A percentile compares a stretch with the other conserved stretches of the same genome.
Conservation (phyloP, 2,797 vertebrate genomes). For the Melanotaenia parkinsoni region DNA sequence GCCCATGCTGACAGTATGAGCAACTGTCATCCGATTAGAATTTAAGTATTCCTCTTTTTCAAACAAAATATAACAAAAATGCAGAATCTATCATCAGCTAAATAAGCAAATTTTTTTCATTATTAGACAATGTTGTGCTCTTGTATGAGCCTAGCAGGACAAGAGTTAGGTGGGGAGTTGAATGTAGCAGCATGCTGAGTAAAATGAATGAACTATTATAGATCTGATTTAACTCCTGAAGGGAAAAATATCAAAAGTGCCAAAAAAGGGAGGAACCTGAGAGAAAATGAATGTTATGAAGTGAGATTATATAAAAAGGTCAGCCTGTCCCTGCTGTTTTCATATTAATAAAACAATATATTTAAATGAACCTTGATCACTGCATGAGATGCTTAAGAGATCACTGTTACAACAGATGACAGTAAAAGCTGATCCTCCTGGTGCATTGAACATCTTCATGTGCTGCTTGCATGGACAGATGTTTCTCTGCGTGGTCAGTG, state of each 20-base stretch:
- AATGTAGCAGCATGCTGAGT: neutral
- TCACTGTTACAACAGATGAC: neutral
- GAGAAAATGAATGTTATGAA: neutral
- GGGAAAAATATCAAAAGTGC: neutral
- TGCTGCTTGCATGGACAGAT: conserved; percentile 32
- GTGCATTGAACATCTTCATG: neutral
- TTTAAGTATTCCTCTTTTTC: conserved; percentile 20
- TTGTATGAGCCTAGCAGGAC: neutral
- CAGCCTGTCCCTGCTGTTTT: neutral
- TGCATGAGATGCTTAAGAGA: neutral
- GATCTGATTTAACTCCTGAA: neutral
- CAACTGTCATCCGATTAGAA: conserved; percentile 1
- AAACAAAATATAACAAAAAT: neutral
- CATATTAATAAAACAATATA: neutral
- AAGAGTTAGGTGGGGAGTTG: conserved; percentile 1
- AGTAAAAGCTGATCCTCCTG: conserved; percentile 8
- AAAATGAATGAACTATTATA: neutral
- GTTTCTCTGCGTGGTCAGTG: conserved; percentile 22
- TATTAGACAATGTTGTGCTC: neutral
- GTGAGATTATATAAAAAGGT: neutral
- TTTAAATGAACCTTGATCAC: conserved; percentile 25
- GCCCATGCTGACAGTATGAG: conserved; percentile 19
- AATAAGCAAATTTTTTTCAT: neutral
- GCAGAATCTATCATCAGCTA: neutral
- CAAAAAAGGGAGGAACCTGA: neutral